A percentile compares a stretch with the other conserved stretches of the same genome.
phyloP scores from a whole-genome alignment of 1,140 invertebrate species.

The Arion vulgaris region DNA sequence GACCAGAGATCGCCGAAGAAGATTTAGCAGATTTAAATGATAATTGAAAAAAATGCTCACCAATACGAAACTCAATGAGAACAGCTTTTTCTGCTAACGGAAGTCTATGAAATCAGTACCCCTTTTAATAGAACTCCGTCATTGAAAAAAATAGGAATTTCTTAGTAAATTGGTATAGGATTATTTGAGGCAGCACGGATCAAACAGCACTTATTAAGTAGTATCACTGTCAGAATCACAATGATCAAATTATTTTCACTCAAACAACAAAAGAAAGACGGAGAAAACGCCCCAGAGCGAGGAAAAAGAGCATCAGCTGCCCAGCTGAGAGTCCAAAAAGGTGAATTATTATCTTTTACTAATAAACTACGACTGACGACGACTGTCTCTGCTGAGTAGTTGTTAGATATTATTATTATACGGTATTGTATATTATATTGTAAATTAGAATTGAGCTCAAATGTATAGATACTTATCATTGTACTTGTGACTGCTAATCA shows the following conservation, averaged over 20 bases:
- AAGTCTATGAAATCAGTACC: background rate
- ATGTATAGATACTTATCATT: no score
- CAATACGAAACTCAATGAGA: background rate
- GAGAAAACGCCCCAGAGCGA: constrained; percentile 78
- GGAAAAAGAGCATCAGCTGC: constrained; percentile 91
- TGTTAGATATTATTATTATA: no score
- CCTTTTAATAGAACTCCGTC: background rate
- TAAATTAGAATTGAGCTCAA: no score
- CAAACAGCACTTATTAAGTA: background rate
- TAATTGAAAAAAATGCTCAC: no score
- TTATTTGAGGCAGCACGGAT: background rate
- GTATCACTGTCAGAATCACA: constrained; percentile 37
- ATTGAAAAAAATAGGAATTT: background rate
- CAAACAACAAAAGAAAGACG: constrained; percentile 98
- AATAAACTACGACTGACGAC: no score
- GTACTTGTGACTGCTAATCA: no score
- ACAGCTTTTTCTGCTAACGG: background rate
- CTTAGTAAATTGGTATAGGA: background rate
- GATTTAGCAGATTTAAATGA: no score
- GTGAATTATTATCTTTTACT: no score
- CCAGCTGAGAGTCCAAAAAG: constrained; percentile 97
- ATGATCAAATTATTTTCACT: constrained; percentile 99
- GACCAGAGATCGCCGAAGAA: no score
- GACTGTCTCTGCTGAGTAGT: no score
- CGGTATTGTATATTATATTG: no score